phyloP scores from a whole-genome alignment of 2,888 invertebrate species.

The Phasia obesa region DNA sequence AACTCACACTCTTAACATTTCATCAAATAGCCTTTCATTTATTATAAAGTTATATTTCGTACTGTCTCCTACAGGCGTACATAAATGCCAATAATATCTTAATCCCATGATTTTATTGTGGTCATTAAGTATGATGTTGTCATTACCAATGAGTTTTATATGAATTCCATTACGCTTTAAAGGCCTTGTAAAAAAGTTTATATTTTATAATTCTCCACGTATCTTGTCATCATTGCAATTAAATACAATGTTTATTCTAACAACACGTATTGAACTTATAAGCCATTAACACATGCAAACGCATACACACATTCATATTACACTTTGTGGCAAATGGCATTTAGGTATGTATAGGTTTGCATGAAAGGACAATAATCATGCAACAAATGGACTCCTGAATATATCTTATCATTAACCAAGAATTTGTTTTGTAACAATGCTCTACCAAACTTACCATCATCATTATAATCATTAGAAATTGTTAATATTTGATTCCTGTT shows the following conservation, averaged over 20 bases:
- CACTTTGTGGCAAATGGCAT: conserved; percentile 17
- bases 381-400: conserved; percentile 26
- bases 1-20: no score
- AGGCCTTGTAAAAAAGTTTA: conserved; percentile 4
- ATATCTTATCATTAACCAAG: conserved; percentile 24
- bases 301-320: neutral
- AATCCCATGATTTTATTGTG: conserved; percentile 7
- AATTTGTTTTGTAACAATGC: conserved; percentile 5
- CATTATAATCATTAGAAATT: conserved; percentile 5
- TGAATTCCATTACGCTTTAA: conserved; percentile 5
- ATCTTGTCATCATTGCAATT: conserved; percentile 1
- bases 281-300: neutral
- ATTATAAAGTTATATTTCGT: no score
- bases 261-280: conserved; percentile 8
- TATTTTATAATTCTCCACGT: conserved; percentile 14
- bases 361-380: neutral
- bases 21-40: no score
- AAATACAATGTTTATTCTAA: conserved; percentile 1
- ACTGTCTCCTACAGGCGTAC: neutral
- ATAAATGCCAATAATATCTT: conserved; percentile 7
- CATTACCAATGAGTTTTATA: conserved; percentile 2
- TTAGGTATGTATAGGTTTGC: conserved; percentile 1
- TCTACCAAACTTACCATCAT: neutral
- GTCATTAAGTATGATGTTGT: conserved; percentile 14
- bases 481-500: conserved; percentile 34